A percentile compares a stretch with the other conserved stretches of the same genome.
Evolutionary conservation across 2,797 vertebrate species (phyloP).

Genomic region (Channa striata): DNA sequence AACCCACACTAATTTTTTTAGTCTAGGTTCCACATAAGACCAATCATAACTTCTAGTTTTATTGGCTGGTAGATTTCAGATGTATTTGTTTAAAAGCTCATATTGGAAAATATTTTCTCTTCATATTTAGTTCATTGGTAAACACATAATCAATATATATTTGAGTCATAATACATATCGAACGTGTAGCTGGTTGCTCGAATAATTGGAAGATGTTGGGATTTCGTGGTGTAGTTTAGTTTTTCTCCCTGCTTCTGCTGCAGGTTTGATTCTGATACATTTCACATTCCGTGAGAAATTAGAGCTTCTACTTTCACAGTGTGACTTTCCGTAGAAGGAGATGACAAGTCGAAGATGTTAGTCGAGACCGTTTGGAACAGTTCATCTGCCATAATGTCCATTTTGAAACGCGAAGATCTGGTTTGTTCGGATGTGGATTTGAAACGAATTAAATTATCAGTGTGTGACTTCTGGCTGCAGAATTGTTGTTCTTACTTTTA

Average conservation of each 20-base stretch:
- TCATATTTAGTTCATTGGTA: neutral
- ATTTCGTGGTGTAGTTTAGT: neutral
- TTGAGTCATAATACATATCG: neutral
- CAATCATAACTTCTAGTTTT: no score
- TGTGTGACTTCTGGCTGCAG: neutral
- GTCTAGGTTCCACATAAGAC: no score
- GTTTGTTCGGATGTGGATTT: conserved; percentile 15
- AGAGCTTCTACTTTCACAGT: neutral
- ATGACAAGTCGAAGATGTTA: neutral
- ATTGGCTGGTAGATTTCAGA: neutral
- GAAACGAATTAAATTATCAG: conserved; percentile 37
- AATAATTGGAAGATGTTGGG: conserved; percentile 2
- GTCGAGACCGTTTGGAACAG: neutral
- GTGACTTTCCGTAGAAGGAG: conserved; percentile 1
- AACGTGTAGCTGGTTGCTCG: neutral
- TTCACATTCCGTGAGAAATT: neutral
- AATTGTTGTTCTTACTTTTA: neutral
- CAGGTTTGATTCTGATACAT: conserved; percentile 7
- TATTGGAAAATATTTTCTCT: neutral
- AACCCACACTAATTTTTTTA: no score
- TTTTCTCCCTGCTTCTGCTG: conserved; percentile 10
- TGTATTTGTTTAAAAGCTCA: neutral
- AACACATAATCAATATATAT: neutral
- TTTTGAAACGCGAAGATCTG: conserved; percentile 9
- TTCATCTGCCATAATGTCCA: neutral